Evolutionary conservation across 2,888 invertebrate species (phyloP).

Genomic region (Diloba caeruleocephala): DNA sequence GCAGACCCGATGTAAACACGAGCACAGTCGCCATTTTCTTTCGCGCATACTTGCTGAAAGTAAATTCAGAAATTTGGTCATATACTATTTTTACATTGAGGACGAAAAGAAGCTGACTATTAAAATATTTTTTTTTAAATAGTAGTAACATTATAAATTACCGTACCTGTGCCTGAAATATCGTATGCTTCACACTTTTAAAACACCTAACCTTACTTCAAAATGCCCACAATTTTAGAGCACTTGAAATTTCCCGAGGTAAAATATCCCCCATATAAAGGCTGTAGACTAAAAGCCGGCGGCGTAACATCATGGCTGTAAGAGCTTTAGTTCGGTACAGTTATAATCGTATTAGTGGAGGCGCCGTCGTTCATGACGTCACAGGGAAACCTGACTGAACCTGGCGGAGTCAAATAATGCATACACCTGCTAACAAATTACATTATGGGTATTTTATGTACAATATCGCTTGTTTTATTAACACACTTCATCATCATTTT

Average conservation of each 20-base stretch:
- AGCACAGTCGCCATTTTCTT: too few species aligned
- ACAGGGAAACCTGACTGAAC: constrained; percentile 41
- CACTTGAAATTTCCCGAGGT: constrained; percentile 40
- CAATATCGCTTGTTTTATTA: too few species aligned
- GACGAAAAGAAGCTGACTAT: too few species aligned
- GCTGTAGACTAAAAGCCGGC: constrained; percentile 60
- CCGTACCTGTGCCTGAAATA: not conserved
- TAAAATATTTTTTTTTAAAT: too few species aligned
- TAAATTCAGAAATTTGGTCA: too few species aligned
- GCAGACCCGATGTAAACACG: too few species aligned
- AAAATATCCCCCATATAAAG: constrained; percentile 52
- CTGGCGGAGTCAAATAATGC: too few species aligned
- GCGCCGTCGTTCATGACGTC: constrained; percentile 59
- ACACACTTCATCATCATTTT: too few species aligned
- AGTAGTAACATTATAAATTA: too few species aligned
- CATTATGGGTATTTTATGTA: constrained; percentile 23
- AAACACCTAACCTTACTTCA: not conserved
- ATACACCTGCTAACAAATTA: constrained; percentile 27
- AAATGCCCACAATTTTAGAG: constrained; percentile 35
- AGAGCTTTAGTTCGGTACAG: constrained; percentile 62
- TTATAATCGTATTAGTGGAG: constrained; percentile 80
- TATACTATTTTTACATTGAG: too few species aligned
- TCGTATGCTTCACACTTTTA: too few species aligned
- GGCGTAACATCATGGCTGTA: constrained; percentile 47
- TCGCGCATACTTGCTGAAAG: too few species aligned